Percentiles rank a stretch among this genome's conserved stretches.
Evolutionary conservation across 2,797 vertebrate species (phyloP).

Genomic region (Mormyrops attenuatus): DNA sequence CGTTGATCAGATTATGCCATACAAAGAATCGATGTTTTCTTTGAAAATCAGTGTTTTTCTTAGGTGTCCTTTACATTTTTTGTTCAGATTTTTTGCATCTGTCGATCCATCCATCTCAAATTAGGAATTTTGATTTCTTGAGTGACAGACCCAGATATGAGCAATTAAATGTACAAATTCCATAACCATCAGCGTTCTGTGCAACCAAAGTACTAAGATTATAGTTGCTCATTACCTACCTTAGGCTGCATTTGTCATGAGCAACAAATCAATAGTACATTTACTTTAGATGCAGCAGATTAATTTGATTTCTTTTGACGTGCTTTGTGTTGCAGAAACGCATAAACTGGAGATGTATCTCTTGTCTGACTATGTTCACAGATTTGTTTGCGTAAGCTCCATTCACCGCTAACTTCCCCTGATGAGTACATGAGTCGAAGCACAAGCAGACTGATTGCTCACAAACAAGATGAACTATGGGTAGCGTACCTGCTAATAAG

Average conservation of each 20-base stretch:
- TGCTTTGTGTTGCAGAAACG: conserved; percentile 6
- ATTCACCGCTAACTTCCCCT: background rate
- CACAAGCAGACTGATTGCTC: background rate
- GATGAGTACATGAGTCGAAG: background rate
- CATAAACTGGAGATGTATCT: background rate
- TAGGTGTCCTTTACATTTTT: background rate
- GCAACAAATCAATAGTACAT: conserved; percentile 19
- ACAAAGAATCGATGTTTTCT: background rate
- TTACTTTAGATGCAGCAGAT: background rate
- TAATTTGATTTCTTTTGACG: background rate
- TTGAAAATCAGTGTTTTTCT: background rate
- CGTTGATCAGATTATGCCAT: background rate
- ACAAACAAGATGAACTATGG: background rate
- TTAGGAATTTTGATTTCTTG: background rate
- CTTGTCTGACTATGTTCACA: background rate
- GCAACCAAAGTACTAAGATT: conserved; percentile 11
- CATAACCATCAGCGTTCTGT: background rate
- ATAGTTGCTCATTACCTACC: background rate
- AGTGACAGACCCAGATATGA: background rate
- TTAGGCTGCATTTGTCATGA: background rate
- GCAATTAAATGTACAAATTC: background rate
- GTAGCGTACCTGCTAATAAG: background rate
- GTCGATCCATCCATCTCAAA: background rate
- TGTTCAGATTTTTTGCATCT: background rate
- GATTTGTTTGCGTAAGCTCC: background rate